Evolutionary conservation across 2,113 vertebrate species (phyloP), one percentile per base, ranked within the genome.

Genomic region (Eptesicus fuscus): DNA sequence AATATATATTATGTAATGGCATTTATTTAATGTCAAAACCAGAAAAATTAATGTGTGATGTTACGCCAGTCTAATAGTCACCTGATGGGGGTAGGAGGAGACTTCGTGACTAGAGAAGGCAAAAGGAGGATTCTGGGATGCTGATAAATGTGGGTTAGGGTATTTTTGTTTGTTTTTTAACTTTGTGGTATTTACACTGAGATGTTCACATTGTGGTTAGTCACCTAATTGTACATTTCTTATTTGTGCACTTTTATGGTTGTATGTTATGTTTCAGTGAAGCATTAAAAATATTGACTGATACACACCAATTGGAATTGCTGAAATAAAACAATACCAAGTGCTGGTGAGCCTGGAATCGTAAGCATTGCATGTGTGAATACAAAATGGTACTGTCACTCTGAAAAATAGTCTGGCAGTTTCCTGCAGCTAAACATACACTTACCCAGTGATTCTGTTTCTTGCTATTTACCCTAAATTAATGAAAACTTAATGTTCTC

Each of bases 221-320:
- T 95, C n/a, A 79, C 40, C 28, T 74, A 61, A 35, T 78, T 94
- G 44, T 83, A 65, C 2, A 13, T 78, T 92, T 93, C 61, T 69
- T 56, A 63, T 88, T 88, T 63, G 59, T 56, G 25, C 4, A 20
- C 23, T 56, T 92, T 87, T 59, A 13, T 44, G 22, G 90, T 69
- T 95, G 6, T 61, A 28, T 82, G 10, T 79, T 91, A n/a, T 59
- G 28, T 65, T 90, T 90, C 78, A 77, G 37, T 94, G 56, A 91
- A 84, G 44, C 37, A n/a, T 69, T 74, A 56, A 78, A 67, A 90
- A 53, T 87, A 82, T 20, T 85, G 56, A 79, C 18, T 25, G 51
- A 22, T 83, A 56, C 6, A 83, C 20, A 61, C 9, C 4, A 51
- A 9, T 70, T 85, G 90, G 63, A 78, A 44, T 76, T 76, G 40